A percentile compares a stretch with the other conserved stretches of the same genome.
Evolutionary conservation across 2,113 vertebrate genomes (phyloP).

Genomic region (Brienomyrus brachyistius): DNA sequence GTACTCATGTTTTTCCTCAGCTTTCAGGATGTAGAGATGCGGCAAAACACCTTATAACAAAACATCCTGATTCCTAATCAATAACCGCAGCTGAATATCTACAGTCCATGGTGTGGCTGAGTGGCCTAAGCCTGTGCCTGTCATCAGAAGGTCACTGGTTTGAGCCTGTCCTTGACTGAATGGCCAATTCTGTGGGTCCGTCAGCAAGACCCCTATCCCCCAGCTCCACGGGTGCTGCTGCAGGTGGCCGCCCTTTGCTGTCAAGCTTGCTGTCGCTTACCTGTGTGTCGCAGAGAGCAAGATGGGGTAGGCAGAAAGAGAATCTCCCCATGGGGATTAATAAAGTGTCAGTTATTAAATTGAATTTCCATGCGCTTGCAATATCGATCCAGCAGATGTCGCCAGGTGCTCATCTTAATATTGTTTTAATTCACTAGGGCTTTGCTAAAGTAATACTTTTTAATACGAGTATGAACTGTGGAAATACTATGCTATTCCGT

Average conservation of each 20-base stretch:
- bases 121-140: neutral
- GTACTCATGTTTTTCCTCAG: neutral
- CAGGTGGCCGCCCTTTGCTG: neutral
- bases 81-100: neutral
- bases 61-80: neutral
- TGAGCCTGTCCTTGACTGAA: neutral
- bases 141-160: neutral
- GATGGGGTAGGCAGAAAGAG: neutral
- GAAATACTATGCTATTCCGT: neutral
- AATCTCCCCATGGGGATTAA: neutral
- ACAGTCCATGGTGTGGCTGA: neutral
- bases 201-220: neutral
- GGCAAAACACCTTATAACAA: neutral
- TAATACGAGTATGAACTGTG: neutral
- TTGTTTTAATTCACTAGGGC: neutral
- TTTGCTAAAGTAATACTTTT: neutral
- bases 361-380: neutral
- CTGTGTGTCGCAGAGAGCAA: neutral
- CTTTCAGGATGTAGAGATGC: neutral
- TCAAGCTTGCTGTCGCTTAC: neutral
- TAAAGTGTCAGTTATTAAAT: neutral
- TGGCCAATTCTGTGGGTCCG: neutral
- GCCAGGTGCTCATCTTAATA: neutral
- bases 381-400: neutral
- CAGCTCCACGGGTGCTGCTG: neutral